Conservation (phyloP, 2,888 invertebrate species). For the Axea sp. region DNA sequence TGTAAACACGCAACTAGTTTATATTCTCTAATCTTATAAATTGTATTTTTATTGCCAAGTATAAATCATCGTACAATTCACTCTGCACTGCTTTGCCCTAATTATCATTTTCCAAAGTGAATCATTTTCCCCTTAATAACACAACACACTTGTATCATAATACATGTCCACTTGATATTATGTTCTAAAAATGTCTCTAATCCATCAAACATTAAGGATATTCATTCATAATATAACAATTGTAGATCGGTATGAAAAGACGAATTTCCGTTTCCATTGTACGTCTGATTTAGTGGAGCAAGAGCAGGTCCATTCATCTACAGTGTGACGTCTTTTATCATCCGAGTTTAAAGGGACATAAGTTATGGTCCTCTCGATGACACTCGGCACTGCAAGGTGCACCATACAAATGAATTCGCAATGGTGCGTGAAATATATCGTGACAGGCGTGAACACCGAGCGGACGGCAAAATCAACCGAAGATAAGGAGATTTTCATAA, state of each 20-base stretch:
- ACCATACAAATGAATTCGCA: constrained; percentile 31
- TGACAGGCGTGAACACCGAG: constrained; percentile 43
- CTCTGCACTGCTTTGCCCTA: too few relatives aligned
- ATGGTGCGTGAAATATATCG: constrained; percentile 45
- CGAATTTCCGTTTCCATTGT: not conserved
- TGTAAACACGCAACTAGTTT: too few relatives aligned
- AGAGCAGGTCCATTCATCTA: constrained; percentile 28
- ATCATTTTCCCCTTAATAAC: not conserved
- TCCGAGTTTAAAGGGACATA: constrained; percentile 34
- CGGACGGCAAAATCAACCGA: constrained; percentile 18
- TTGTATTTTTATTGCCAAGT: too few relatives aligned
- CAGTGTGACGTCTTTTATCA: constrained; percentile 23
- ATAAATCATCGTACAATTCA: too few relatives aligned
- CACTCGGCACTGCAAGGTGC: constrained; percentile 51
- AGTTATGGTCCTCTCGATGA: constrained; percentile 26
- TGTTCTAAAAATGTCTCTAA: not conserved
- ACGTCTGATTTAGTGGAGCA: constrained; percentile 10
- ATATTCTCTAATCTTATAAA: too few relatives aligned
- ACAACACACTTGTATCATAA: constrained; percentile 6
- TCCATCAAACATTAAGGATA: not conserved
- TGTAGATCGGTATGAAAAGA: not conserved
- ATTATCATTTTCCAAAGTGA: not conserved
- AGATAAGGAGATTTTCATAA: constrained; percentile 26
- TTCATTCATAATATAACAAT: not conserved
- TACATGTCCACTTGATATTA: not conserved